Conservation (phyloP, 2,113 vertebrate genomes). For the Urocitellus parryii region DNA sequence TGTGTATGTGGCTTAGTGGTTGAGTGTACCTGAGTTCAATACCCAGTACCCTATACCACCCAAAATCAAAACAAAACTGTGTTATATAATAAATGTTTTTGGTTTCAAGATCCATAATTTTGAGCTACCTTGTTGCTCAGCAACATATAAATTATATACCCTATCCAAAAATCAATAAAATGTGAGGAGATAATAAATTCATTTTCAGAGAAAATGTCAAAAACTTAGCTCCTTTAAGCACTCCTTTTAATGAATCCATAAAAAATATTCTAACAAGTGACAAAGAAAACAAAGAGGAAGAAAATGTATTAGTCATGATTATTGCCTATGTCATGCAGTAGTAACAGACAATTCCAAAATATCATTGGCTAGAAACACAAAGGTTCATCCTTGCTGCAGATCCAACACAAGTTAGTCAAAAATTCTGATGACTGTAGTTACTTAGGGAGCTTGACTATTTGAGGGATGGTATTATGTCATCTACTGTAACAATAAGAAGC, state of each 20-base stretch:
- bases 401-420: not conserved
- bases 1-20: too few relatives aligned
- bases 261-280: not conserved
- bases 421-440: not conserved
- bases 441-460: not conserved
- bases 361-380: not conserved
- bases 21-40: too few relatives aligned
- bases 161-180: not conserved
- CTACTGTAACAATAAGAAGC: not conserved
- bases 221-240: not conserved
- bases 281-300: not conserved
- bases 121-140: not conserved
- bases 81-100: not conserved
- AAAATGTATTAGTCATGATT: not conserved
- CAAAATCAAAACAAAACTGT: too few relatives aligned
- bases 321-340: not conserved
- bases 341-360: not conserved
- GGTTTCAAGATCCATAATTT: not conserved
- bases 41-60: too few relatives aligned
- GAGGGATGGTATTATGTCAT: not conserved
- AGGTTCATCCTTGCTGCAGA: not conserved
- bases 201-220: slow-evolving; percentile 20
- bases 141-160: not conserved
- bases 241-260: not conserved
- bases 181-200: not conserved